Evolutionary conservation across 2,888 invertebrate genomes (phyloP), one percentile per base, ranked within the genome.

Genomic region (Neocrepidodera transversa): DNA sequence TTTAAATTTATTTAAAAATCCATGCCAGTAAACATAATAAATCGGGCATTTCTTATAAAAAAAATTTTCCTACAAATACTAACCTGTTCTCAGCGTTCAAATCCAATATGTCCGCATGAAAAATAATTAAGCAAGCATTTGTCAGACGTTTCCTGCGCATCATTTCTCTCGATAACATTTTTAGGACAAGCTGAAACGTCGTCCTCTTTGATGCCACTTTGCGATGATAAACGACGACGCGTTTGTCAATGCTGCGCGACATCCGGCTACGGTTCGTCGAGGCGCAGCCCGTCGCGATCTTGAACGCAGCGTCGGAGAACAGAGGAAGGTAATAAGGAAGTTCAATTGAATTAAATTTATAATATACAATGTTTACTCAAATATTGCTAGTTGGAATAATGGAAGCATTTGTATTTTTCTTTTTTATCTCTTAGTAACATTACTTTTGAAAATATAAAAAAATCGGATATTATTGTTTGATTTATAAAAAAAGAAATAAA

Each of bases 51-150:
- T n/a, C n/a, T n/a, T n/a, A n/a, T n/a, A n/a, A n/a, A n/a, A n/a
- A n/a, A n/a, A n/a, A n/a, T n/a, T n/a, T n/a, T n/a, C n/a, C n/a
- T n/a, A n/a, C n/a, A n/a, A n/a, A n/a, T n/a, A n/a, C n/a, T n/a
- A n/a, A n/a, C n/a, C n/a, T n/a, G n/a, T n/a, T n/a, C n/a, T 23
- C 23, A 30, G 30, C n/a, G 3, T 10, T 2, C 35, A 36, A 6
- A 74, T 74, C 76, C 77, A 74, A 77, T 77, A 74, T 75, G 76
- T 78, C 76, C 71, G 71, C 75, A 71, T 72, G 75, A 71, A 78
- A 78, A 78, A 79, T 79, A 79, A 79, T 79, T 78, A 79, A 78
- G 77, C 76, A 73, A 74, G 75, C 74, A 79, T 79, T 79, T 78
- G 79, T 79, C 78, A 78, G 70, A 65, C 74, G 73, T 67, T 79